phyloP scores from a whole-genome alignment of 2,888 invertebrate genomes.

The Mongoloraphidia duomilia region DNA sequence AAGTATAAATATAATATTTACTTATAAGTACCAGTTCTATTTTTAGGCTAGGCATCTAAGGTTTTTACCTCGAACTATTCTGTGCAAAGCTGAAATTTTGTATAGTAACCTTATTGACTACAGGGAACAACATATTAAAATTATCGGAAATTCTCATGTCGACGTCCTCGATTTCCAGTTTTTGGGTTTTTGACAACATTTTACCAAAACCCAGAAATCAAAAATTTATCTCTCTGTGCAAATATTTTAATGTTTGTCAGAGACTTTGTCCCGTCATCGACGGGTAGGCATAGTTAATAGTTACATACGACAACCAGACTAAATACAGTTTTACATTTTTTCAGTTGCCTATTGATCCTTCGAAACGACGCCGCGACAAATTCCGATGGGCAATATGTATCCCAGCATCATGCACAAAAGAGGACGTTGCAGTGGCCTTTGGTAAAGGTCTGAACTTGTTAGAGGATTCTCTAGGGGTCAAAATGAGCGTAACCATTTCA shows the following conservation, averaged over 20 bases:
- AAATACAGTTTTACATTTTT: neutral
- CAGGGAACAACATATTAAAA: too few species aligned
- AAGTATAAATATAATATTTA: conserved; percentile 3
- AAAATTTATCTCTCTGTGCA: neutral
- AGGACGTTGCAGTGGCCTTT: neutral
- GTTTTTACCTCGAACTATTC: too few species aligned
- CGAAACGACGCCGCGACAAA: neutral
- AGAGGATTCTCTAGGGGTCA: conserved; percentile 27
- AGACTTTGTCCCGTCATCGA: too few species aligned
- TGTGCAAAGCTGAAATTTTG: neutral
- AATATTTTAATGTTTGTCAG: neutral
- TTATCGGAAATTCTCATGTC: too few species aligned
- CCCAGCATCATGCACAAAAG: neutral
- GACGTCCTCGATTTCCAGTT: too few species aligned
- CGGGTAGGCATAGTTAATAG: too few species aligned
- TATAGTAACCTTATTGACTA: too few species aligned
- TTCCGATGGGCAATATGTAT: conserved; percentile 1
- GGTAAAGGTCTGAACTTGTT: conserved; percentile 23
- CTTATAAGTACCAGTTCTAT: too few species aligned
- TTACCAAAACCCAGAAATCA: too few species aligned
- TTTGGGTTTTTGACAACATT: too few species aligned
- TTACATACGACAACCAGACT: too few species aligned
- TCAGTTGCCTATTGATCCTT: conserved; percentile 9
- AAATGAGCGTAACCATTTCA: conserved; percentile 30
- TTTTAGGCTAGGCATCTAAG: too few species aligned